Evolutionary conservation across 2,113 vertebrate genomes (phyloP).

Genomic region (Chloropsis hardwickii): DNA sequence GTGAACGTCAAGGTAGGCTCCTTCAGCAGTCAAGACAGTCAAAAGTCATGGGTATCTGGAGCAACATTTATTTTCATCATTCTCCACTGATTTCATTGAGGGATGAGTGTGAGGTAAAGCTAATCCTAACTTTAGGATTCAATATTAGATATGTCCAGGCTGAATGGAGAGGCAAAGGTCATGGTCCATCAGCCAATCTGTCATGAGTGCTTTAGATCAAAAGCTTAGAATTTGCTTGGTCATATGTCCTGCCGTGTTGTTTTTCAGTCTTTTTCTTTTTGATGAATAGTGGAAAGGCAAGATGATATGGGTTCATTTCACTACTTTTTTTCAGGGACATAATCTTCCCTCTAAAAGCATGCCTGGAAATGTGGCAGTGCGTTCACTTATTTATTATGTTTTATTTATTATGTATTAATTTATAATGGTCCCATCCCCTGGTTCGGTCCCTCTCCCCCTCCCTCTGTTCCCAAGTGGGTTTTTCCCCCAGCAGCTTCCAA

Average conservation of each 20-base stretch:
- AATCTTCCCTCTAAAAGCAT: not conserved
- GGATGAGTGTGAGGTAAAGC: not conserved
- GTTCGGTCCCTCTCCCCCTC: no score
- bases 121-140: not conserved
- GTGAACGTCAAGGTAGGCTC: not conserved
- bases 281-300: not conserved
- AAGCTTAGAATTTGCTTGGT: not conserved
- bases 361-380: no score
- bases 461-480: no score
- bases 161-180: not conserved
- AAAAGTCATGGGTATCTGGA: not conserved
- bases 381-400: no score
- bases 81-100: not conserved
- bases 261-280: not conserved
- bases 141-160: not conserved
- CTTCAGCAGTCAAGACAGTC: not conserved
- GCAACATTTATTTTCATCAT: not conserved
- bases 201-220: not conserved
- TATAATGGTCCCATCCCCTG: no score
- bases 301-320: not conserved
- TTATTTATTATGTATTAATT: no score
- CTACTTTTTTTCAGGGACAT: not conserved
- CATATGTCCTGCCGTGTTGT: not conserved
- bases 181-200: not conserved
- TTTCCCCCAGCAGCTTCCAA: no score